A percentile compares a stretch with the other conserved stretches of the same genome.
phyloP scores from a whole-genome alignment of 2,888 invertebrate genomes.

The Aquatica leii region DNA sequence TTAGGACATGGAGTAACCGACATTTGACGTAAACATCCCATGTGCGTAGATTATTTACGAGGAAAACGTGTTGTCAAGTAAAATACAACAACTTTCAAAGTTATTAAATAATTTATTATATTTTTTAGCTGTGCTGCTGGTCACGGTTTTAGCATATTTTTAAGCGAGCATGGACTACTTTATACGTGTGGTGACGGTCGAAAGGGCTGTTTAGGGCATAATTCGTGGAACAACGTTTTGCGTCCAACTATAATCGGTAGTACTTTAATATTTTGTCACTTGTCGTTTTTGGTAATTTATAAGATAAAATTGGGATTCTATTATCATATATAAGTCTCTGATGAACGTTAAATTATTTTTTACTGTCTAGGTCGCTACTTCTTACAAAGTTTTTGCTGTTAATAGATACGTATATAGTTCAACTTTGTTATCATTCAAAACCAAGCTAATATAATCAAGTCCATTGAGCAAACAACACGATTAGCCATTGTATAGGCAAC shows the following conservation, averaged over 20 bases:
- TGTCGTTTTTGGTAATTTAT: too few relatives aligned
- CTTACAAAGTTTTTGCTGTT: too few relatives aligned
- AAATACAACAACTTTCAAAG: too few relatives aligned
- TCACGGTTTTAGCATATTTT: constrained; percentile 72
- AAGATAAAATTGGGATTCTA: too few relatives aligned
- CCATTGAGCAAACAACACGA: too few relatives aligned
- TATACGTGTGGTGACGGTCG: constrained; percentile 73
- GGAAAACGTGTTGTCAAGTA: constrained; percentile 68
- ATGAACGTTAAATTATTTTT: too few relatives aligned
- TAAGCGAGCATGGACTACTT: constrained; percentile 72
- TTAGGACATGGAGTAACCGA: constrained; percentile 66
- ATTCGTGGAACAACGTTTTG: constrained; percentile 64
- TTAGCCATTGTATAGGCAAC: too few relatives aligned
- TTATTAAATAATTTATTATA: not conserved
- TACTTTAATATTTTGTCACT: not conserved
- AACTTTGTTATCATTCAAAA: too few relatives aligned
- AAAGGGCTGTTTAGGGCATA: constrained; percentile 71
- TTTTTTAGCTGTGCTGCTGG: constrained; percentile 67
- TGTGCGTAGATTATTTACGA: constrained; percentile 67
- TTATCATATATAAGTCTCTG: too few relatives aligned
- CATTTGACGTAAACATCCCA: constrained; percentile 65
- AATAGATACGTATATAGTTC: too few relatives aligned
- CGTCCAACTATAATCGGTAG: constrained; percentile 67
- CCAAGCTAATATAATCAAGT: too few relatives aligned
- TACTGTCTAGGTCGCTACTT: too few relatives aligned